Conservation (phyloP, 2,797 vertebrate species). For the Parauchenoglanis punctatus region DNA sequence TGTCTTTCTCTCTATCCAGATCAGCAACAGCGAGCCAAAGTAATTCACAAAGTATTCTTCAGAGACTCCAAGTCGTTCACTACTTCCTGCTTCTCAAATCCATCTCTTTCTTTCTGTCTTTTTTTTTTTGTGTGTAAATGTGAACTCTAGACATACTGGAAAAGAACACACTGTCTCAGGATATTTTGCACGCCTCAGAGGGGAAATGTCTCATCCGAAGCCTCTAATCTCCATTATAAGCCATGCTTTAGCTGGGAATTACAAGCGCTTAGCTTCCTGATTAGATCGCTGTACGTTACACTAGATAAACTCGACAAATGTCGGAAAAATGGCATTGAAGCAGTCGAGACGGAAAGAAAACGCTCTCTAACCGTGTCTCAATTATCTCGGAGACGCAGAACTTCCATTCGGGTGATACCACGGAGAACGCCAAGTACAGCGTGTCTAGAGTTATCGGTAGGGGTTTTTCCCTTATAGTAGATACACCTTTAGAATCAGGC, state of each 20-base stretch:
- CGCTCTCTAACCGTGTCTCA: slow-evolving; percentile 14
- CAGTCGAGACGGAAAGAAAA: slow-evolving; percentile 21
- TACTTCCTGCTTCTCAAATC: background rate
- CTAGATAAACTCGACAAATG: slow-evolving; percentile 45
- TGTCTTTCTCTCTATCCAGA: slow-evolving; percentile 3
- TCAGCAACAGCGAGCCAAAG: slow-evolving; percentile 44
- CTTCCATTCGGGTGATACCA: slow-evolving; percentile 16
- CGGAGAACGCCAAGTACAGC: background rate
- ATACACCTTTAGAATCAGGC: background rate
- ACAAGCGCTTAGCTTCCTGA: slow-evolving; percentile 63
- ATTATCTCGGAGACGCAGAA: slow-evolving; percentile 36
- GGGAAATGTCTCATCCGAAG: slow-evolving; percentile 62
- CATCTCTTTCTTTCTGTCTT: background rate
- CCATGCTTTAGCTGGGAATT: slow-evolving; percentile 65
- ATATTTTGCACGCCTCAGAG: slow-evolving; percentile 39
- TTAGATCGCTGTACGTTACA: slow-evolving; percentile 55
- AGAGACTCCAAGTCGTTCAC: slow-evolving; percentile 39
- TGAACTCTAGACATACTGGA: slow-evolving; percentile 37
- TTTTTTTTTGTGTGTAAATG: slow-evolving; percentile 5
- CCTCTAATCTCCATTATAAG: slow-evolving; percentile 66
- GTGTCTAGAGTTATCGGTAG: background rate
- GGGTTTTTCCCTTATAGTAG: background rate
- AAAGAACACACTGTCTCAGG: slow-evolving; percentile 46
- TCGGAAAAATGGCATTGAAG: slow-evolving; percentile 5
- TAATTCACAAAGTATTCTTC: slow-evolving; percentile 54